phyloP scores from a whole-genome alignment of 2,113 vertebrate genomes.

The Vireo altiloquus region DNA sequence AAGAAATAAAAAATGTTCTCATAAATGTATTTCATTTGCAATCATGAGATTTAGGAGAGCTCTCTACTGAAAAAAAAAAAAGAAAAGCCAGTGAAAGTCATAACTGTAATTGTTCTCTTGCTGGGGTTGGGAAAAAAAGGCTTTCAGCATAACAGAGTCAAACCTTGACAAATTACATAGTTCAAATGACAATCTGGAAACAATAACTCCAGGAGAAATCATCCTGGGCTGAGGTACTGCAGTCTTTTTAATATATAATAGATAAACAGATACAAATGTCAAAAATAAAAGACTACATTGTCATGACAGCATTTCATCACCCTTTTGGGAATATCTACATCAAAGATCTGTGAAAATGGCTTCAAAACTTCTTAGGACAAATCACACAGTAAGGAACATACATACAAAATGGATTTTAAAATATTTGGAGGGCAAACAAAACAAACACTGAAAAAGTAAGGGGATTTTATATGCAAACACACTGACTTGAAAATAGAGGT shows the following conservation, averaged over 20 bases:
- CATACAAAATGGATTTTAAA: neutral
- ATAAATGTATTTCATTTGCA: neutral
- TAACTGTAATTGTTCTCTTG: neutral
- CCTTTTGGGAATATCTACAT: neutral
- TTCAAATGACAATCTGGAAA: neutral
- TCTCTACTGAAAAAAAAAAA: neutral
- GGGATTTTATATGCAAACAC: accelerated
- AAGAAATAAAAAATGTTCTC: neutral
- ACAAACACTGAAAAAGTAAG: neutral
- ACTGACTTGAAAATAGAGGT: neutral
- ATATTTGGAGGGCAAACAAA: neutral
- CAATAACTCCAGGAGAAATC: neutral
- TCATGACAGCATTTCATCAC: neutral
- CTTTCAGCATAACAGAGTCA: neutral
- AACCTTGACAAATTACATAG: neutral
- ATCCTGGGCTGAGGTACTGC: neutral
- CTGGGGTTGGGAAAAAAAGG: neutral
- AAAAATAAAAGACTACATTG: neutral
- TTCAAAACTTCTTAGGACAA: constrained; percentile 32
- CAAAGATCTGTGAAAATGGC: neutral
- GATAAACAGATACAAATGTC: neutral
- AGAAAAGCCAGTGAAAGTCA: neutral
- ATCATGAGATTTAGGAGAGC: neutral
- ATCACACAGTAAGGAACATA: neutral
- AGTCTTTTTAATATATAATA: neutral